These are phyloP conservation scores for Haemorhous mexicanus DNA, from an alignment of 2,113 vertebrate genomes.

Conservation along the genomic window DNA sequence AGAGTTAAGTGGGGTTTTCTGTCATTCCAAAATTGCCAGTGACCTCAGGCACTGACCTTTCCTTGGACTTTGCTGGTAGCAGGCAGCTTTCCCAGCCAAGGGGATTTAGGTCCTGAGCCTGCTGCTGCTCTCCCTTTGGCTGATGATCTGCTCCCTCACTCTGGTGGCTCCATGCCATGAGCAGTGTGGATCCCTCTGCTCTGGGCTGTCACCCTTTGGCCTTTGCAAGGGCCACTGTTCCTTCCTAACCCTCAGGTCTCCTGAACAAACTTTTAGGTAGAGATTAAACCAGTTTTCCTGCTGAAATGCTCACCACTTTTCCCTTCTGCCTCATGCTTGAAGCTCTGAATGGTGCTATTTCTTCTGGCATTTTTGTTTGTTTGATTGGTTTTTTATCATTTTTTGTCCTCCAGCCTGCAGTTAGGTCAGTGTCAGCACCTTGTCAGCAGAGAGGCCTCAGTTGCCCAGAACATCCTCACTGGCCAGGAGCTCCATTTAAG, in stretches of 20 bases:
- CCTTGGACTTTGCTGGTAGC: not conserved
- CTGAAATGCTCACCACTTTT: not conserved
- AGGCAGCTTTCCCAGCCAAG: constrained; percentile 18
- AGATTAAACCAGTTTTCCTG: not conserved
- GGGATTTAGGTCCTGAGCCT: not conserved
- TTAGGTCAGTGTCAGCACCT: not conserved
- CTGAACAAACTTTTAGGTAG: not conserved
- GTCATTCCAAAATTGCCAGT: not conserved
- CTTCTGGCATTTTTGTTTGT: not conserved
- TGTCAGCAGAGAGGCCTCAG: not conserved
- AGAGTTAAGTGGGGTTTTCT: not conserved
- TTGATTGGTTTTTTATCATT: not conserved
- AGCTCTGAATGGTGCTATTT: not conserved
- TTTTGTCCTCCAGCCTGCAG: not conserved
- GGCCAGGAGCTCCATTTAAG: not conserved
- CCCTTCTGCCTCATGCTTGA: not conserved
- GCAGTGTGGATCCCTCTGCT: not conserved
- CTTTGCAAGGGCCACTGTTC: not conserved
- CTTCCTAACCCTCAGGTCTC: not conserved
- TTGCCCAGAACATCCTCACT: not conserved
- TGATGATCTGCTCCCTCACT: not conserved
- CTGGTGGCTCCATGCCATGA: not conserved
- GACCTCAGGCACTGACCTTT: not conserved
- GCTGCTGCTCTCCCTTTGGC: not conserved
- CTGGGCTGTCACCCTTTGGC: not conserved